Evolutionary conservation across 2,797 vertebrate species (phyloP).

Genomic region (Acipenser ruthenus): DNA sequence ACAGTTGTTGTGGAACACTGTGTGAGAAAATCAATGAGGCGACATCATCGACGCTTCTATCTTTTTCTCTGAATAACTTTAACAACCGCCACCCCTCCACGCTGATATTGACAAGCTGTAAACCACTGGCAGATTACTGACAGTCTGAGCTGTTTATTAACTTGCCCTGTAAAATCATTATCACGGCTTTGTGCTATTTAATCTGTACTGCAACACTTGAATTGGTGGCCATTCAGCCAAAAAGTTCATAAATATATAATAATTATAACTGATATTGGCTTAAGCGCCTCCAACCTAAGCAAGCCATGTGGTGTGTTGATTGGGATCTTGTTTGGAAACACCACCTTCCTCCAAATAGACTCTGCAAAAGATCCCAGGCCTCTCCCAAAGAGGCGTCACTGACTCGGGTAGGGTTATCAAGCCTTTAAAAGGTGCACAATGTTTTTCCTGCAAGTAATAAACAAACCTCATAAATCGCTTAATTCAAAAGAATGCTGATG

Average conservation of each 20-base stretch:
- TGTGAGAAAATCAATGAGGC: conserved; percentile 1
- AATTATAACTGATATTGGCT: too few relatives aligned
- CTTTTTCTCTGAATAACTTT: background rate
- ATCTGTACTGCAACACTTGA: too few relatives aligned
- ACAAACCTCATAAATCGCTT: background rate
- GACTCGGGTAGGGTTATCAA: background rate
- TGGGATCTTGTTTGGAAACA: too few relatives aligned
- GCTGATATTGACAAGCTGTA: background rate
- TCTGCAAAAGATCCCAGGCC: background rate
- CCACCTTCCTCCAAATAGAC: too few relatives aligned
- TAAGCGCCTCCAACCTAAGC: too few relatives aligned
- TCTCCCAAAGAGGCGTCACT: background rate
- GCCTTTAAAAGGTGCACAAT: background rate
- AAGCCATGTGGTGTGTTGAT: too few relatives aligned
- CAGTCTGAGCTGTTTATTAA: background rate
- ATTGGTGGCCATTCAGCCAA: too few relatives aligned
- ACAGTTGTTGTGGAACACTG: background rate
- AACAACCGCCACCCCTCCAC: background rate
- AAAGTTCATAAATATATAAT: too few relatives aligned
- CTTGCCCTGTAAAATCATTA: background rate
- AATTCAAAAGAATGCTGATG: background rate
- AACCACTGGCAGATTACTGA: background rate
- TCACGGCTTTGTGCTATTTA: background rate
- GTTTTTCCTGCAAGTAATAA: background rate
- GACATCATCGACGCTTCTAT: background rate